These are phyloP conservation scores for Urocitellus parryii DNA, from an alignment of 2,113 vertebrate species.

Conservation along the genomic window DNA sequence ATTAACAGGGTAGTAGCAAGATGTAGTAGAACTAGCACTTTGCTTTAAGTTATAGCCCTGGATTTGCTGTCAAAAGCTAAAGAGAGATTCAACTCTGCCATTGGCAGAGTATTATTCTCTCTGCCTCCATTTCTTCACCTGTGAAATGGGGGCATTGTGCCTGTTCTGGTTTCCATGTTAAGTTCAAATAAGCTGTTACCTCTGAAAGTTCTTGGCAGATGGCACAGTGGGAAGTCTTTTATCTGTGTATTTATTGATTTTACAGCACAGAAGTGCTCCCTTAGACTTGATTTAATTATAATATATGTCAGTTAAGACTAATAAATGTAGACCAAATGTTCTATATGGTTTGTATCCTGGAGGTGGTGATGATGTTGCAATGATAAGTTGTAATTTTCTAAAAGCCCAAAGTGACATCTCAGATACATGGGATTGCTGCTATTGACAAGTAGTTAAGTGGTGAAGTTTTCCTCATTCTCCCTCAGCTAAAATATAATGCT, in stretches of 20 bases:
- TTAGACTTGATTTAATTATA: neutral
- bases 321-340: neutral
- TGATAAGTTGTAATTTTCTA: neutral
- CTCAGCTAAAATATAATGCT: neutral
- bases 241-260: neutral
- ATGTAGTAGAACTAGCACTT: neutral
- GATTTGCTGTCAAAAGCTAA: neutral
- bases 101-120: neutral
- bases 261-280: neutral
- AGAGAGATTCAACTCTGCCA: neutral
- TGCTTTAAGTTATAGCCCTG: neutral
- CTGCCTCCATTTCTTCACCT: neutral
- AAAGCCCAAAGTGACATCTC: neutral
- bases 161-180: neutral
- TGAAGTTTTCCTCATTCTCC: neutral
- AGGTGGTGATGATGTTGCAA: neutral
- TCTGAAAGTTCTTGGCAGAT: conserved; percentile 9
- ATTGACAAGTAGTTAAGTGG: neutral
- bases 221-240: conserved; percentile 27
- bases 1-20: neutral
- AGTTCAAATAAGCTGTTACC: neutral
- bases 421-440: neutral
- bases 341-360: neutral
- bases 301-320: neutral
- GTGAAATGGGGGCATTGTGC: neutral